Conservation (phyloP, 2,797 vertebrate genomes). For the Notamacropus eugenii region DNA sequence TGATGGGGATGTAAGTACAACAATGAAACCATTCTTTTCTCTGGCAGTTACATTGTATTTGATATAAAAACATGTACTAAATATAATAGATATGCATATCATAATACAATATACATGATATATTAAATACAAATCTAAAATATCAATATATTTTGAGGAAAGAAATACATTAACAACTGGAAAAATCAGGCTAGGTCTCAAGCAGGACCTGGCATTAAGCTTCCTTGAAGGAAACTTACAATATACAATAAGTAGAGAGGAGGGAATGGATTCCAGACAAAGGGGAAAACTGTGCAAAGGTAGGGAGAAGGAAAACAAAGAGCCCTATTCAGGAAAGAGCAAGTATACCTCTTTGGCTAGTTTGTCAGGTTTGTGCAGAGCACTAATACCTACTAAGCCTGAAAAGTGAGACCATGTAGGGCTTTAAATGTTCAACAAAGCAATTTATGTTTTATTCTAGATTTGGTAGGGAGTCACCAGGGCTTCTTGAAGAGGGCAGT, state of each 20-base stretch:
- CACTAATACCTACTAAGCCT: background rate
- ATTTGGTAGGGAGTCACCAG: background rate
- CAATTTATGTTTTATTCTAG: background rate
- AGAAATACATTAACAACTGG: background rate
- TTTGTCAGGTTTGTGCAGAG: background rate
- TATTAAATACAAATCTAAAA: background rate
- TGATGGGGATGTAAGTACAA: background rate
- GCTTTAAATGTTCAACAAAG: background rate
- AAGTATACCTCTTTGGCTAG: background rate
- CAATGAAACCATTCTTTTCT: background rate
- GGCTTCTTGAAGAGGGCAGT: background rate
- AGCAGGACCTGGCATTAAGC: background rate
- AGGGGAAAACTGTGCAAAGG: background rate
- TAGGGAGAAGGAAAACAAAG: background rate
- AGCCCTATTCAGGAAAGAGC: background rate
- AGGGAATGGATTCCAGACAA: background rate
- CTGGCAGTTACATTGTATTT: background rate
- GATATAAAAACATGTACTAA: background rate
- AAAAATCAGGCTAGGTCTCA: background rate
- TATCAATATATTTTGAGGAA: background rate
- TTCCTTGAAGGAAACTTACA: background rate
- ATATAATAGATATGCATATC: background rate
- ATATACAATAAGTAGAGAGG: background rate
- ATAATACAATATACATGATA: background rate
- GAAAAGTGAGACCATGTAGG: background rate